Conservation (phyloP, 1,140 invertebrate genomes). For the Microplitis demolitor region DNA sequence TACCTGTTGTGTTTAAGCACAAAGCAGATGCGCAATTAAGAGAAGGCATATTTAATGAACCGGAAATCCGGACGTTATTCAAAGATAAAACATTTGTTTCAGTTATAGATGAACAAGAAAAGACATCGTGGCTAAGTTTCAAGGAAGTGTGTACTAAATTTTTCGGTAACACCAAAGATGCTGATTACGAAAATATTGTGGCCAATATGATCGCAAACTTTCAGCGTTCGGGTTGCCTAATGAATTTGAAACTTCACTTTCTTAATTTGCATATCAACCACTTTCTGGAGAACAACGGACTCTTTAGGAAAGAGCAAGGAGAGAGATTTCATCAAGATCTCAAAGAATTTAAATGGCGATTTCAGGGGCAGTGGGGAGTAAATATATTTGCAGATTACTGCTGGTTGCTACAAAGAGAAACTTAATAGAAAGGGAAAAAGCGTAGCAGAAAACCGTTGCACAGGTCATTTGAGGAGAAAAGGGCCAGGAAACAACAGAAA, state of each 20-base stretch:
- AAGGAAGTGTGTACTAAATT: slow-evolving; percentile 10
- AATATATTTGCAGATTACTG: no score
- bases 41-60: slow-evolving; percentile 22
- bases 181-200: slow-evolving; percentile 34
- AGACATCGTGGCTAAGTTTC: slow-evolving; percentile 19
- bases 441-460: no score
- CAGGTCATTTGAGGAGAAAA: no score
- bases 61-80: slow-evolving; percentile 19
- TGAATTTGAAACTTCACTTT: background rate
- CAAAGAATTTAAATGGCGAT: no score
- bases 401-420: no score
- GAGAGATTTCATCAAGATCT: no score
- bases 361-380: no score
- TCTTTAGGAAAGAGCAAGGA: no score
- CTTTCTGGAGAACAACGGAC: no score
- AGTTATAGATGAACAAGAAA: slow-evolving; percentile 21
- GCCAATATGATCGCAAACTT: slow-evolving; percentile 22
- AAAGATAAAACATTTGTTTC: slow-evolving; percentile 14
- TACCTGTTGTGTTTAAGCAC: background rate
- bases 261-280: no score
- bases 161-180: slow-evolving; percentile 26
- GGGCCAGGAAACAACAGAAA: no score
- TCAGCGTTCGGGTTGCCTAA: background rate
- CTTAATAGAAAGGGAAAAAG: no score
- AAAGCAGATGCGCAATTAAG: slow-evolving; percentile 1